These are phyloP conservation scores for Antrozous pallidus DNA, from an alignment of 2,797 vertebrate species.

Conservation along the genomic window DNA sequence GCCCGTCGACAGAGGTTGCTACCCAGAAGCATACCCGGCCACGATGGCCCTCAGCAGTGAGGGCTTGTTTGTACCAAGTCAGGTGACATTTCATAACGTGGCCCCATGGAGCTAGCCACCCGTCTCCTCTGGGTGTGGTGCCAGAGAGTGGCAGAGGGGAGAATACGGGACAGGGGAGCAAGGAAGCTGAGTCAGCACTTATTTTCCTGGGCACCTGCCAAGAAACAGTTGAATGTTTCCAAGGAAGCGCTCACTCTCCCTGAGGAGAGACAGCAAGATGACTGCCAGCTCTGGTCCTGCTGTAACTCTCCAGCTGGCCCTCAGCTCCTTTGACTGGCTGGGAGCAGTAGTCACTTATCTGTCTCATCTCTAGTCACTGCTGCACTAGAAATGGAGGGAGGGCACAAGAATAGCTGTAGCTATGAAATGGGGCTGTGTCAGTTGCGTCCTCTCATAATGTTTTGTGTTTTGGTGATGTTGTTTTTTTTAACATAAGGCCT, in stretches of 20 bases:
- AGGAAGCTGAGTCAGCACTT: constrained; percentile 51
- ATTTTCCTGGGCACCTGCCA: constrained; percentile 62
- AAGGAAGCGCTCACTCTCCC: neutral
- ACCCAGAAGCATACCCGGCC: constrained; percentile 24
- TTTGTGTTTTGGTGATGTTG: too few species aligned
- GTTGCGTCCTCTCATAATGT: neutral
- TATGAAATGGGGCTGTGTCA: neutral
- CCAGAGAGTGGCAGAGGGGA: neutral
- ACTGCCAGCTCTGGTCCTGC: constrained; percentile 10
- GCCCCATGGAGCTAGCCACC: neutral
- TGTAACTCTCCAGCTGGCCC: constrained; percentile 33
- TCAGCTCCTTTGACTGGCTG: constrained; percentile 1
- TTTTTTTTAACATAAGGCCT: neutral
- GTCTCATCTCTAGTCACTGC: constrained; percentile 6
- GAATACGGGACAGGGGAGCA: constrained; percentile 23
- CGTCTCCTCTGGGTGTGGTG: neutral
- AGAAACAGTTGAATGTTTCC: constrained; percentile 53
- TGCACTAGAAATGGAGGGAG: neutral
- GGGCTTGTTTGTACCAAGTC: constrained; percentile 45
- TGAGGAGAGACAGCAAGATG: constrained; percentile 47
- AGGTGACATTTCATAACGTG: constrained; percentile 58
- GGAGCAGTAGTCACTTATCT: constrained; percentile 67
- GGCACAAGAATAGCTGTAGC: neutral
- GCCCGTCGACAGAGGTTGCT: constrained; percentile 38
- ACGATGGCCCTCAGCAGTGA: neutral